Conservation (phyloP, 2,113 vertebrate genomes). For the Dascyllus trimaculatus region DNA sequence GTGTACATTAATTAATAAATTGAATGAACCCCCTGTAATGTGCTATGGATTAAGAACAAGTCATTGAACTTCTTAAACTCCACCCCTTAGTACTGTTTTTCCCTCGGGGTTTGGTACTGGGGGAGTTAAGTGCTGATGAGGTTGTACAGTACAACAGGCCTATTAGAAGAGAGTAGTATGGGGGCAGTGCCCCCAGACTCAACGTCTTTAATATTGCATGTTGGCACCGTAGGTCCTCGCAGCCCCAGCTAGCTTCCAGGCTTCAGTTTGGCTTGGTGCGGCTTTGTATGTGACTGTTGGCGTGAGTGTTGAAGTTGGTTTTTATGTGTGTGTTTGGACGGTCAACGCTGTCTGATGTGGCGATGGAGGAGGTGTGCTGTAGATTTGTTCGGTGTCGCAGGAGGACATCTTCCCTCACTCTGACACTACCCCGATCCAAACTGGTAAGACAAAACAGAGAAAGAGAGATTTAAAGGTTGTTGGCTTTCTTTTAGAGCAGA, state of each 20-base stretch:
- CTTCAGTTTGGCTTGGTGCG: conserved; percentile 10
- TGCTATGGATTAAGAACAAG: conserved; percentile 37
- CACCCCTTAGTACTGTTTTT: conserved; percentile 3
- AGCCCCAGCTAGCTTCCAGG: conserved; percentile 12
- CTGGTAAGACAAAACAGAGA: conserved; percentile 76
- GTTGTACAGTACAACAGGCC: conserved; percentile 34
- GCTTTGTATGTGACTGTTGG: neutral
- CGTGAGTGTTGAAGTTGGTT: neutral
- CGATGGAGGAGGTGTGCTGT: conserved; percentile 68
- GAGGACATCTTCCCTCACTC: conserved; percentile 65
- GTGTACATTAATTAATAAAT: neutral
- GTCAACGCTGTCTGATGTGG: conserved; percentile 2
- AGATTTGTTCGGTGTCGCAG: conserved; percentile 53
- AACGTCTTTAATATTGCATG: conserved; percentile 78
- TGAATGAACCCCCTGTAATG: conserved; percentile 1
- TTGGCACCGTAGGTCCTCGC: conserved; percentile 38
- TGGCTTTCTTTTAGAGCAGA: neutral
- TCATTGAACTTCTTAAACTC: conserved; percentile 50
- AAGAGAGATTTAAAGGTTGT: conserved; percentile 13
- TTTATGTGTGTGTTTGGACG: conserved; percentile 13
- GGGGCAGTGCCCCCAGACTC: conserved; percentile 66
- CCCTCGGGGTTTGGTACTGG: conserved; percentile 27
- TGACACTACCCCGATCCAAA: conserved; percentile 42
- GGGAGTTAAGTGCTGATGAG: conserved; percentile 45
- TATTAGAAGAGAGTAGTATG: conserved; percentile 39